phyloP scores from a whole-genome alignment of 2,888 invertebrate species.

The Xanthia icteritia region DNA sequence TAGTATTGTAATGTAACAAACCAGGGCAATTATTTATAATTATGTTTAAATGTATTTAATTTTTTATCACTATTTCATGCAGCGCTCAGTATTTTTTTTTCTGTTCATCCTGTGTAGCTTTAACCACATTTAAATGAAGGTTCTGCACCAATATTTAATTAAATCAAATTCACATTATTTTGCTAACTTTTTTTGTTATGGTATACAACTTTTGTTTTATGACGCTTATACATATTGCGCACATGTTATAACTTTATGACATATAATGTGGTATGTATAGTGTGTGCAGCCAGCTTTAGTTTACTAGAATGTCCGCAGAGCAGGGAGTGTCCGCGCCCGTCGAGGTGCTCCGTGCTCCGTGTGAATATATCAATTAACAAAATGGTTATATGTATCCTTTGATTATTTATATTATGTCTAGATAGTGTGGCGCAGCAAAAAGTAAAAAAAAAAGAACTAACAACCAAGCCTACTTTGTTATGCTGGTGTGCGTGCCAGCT shows the following conservation, averaged over 20 bases:
- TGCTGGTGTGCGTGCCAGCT: too few relatives aligned
- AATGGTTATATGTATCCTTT: neutral
- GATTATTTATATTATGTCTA: too few relatives aligned
- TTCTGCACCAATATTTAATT: neutral
- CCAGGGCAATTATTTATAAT: neutral
- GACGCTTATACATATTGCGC: neutral
- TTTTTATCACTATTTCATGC: neutral
- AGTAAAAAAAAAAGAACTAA: too few relatives aligned
- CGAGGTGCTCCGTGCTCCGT: neutral
- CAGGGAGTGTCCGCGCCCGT: neutral
- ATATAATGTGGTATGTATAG: neutral
- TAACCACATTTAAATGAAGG: neutral
- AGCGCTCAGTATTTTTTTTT: neutral
- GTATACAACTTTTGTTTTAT: neutral
- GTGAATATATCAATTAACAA: neutral
- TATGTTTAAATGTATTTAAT: constrained; percentile 4
- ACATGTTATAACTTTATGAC: neutral
- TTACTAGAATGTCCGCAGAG: neutral
- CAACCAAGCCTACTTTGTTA: too few relatives aligned
- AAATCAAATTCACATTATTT: neutral
- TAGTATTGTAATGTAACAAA: neutral
- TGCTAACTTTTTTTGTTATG: neutral
- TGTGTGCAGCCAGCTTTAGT: constrained; percentile 15
- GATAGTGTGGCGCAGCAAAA: too few relatives aligned
- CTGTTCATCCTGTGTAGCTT: neutral